These are phyloP conservation scores for Gambusia affinis DNA, from an alignment of 2,113 vertebrate species.

Conservation along the genomic window DNA sequence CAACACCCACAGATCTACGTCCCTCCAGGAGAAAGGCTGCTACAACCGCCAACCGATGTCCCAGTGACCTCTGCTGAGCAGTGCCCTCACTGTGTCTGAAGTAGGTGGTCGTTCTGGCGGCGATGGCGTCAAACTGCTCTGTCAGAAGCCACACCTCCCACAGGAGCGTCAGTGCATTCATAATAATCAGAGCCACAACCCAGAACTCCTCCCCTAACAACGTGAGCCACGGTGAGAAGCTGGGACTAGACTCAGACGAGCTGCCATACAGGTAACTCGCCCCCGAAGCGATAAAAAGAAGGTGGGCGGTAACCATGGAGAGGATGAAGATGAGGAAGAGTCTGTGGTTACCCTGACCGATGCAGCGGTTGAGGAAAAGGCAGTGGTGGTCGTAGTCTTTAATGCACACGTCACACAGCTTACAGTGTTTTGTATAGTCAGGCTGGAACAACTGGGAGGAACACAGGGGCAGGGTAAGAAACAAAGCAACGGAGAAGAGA, in stretches of 20 bases:
- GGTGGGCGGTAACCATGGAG: slow-evolving; percentile 63
- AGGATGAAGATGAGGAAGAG: slow-evolving; percentile 81
- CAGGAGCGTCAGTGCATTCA: slow-evolving; percentile 75
- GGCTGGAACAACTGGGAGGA: slow-evolving; percentile 76
- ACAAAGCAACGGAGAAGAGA: not conserved
- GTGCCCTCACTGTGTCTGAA: slow-evolving; percentile 59
- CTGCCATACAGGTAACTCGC: slow-evolving; percentile 61
- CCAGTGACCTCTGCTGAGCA: slow-evolving; percentile 43
- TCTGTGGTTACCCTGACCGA: slow-evolving; percentile 79
- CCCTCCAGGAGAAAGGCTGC: slow-evolving; percentile 76
- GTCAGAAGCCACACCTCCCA: slow-evolving; percentile 81
- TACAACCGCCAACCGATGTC: slow-evolving; percentile 58
- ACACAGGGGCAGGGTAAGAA: not conserved
- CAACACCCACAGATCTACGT: slow-evolving; percentile 39
- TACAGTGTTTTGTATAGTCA: slow-evolving; percentile 82
- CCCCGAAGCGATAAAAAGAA: slow-evolving; percentile 64
- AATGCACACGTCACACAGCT: slow-evolving; percentile 81
- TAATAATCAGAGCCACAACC: slow-evolving; percentile 71
- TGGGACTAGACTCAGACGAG: slow-evolving; percentile 9
- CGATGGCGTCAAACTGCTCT: slow-evolving; percentile 77
- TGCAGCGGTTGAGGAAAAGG: slow-evolving; percentile 82
- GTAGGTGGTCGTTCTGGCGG: slow-evolving; percentile 77
- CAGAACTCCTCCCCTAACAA: slow-evolving; percentile 74
- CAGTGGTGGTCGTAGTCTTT: slow-evolving; percentile 85
- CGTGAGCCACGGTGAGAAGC: slow-evolving; percentile 46